Base-by-base conservation (phyloP, 2,888 invertebrate species). In the Nomada hirtipes region DNA sequence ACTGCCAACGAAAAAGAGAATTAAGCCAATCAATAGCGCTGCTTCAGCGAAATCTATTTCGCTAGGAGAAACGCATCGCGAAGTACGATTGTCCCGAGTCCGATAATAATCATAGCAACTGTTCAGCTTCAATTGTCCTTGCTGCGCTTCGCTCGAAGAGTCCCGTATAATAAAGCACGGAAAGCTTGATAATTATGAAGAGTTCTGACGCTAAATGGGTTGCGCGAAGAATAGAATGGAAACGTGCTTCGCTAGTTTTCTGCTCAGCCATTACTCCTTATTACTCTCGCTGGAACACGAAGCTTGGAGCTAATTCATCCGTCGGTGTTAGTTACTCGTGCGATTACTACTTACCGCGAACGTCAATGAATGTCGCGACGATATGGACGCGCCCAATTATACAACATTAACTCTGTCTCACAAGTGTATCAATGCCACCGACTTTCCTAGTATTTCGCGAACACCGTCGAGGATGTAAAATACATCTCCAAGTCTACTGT, bases 21-120 rank as follows among this genome's bases (percentile, higher is more conserved):
- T 81, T 75, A 64, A 69, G n/a, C 50, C 26, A 29, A 20, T 69
- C 42, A 29, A 20, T 69, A 59, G 69, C n/a, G n/a, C 13, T 57
- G 57, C 57, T 3, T 57, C 57, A 15, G 26, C 70, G 69, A 61
- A 44, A 68, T 65, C 65, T 55, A 42, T 36, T 57, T 65, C 60
- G 57, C 57, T 50, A 20, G 18, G 44, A 20, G 64, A 11, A 42
- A 11, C 7, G n/a, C 26, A 4, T 11, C 26, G 42, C 10, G 4
- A 13, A 52, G 23, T 26, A 42, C n/a, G 36, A 72, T 72, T 60
- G 72, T 36, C 15, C 4, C 7, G 29, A 20, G 15, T 9, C 0
- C 23, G 36, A 36, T 52, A 18, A 50, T n/a, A n/a, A 52, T 29
- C 29, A 7, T n/a, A 26, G 50, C n/a, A 67, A 20, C 29, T 26